Conservation (phyloP, 1,140 invertebrate species). For the Lepidurus arcticus region DNA sequence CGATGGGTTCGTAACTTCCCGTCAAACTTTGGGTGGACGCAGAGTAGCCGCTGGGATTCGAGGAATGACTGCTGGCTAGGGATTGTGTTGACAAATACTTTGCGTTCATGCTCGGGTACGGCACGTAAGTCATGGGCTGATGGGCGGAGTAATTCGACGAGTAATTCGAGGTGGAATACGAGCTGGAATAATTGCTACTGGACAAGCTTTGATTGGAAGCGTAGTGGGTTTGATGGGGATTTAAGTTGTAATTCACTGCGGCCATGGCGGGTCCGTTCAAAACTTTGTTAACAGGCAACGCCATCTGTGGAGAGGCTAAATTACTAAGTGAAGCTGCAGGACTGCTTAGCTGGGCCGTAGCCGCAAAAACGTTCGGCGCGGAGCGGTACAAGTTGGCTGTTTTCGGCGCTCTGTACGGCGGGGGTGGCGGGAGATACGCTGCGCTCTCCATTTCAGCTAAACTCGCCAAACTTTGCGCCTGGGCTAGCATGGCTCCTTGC, state of each 20-base stretch:
- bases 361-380: slow-evolving; percentile 59
- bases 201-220: slow-evolving; percentile 40
- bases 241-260: slow-evolving; percentile 33
- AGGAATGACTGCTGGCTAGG: slow-evolving; percentile 38
- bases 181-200: slow-evolving; percentile 38
- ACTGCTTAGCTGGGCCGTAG: slow-evolving; percentile 29
- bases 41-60: slow-evolving; percentile 39
- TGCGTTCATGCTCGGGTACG: slow-evolving; percentile 35
- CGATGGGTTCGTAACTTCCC: slow-evolving; percentile 40
- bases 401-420: slow-evolving; percentile 42
- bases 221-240: slow-evolving; percentile 34
- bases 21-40: slow-evolving; percentile 40
- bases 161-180: slow-evolving; percentile 39
- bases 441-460: slow-evolving; percentile 47
- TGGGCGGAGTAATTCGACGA: slow-evolving; percentile 38
- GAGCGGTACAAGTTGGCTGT: slow-evolving; percentile 62
- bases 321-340: background rate
- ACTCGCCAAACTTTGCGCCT: slow-evolving; percentile 35
- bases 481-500: slow-evolving; percentile 52
- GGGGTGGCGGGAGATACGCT: slow-evolving; percentile 55
- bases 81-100: slow-evolving; percentile 40
- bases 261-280: slow-evolving; percentile 27
- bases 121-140: slow-evolving; percentile 34
- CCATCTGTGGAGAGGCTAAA: background rate
- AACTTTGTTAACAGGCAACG: background rate